These are phyloP conservation scores for Myopa testacea DNA, from an alignment of 2,888 invertebrate genomes.

Conservation along the genomic window DNA sequence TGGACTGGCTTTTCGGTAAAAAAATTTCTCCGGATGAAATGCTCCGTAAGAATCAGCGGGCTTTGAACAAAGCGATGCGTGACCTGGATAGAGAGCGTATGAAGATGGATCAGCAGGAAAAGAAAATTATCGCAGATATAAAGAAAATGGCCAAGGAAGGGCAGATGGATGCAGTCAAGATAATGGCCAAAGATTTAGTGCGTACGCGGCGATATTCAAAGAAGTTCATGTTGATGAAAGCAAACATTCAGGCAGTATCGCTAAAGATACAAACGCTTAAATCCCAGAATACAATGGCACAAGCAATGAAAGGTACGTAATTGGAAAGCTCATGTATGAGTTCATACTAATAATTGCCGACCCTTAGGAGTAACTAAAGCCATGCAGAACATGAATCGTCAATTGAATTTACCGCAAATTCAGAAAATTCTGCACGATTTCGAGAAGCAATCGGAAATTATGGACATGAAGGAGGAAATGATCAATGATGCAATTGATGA, in stretches of 20 bases:
- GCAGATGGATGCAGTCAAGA: slow-evolving; percentile 99
- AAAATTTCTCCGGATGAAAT: slow-evolving; percentile 97
- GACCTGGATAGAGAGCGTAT: slow-evolving; percentile 94
- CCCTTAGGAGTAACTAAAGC: slow-evolving; percentile 87
- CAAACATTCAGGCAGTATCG: slow-evolving; percentile 98
- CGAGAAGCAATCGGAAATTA: slow-evolving; percentile 99
- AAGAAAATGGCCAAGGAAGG: slow-evolving; percentile 99
- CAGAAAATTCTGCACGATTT: slow-evolving; percentile 97
- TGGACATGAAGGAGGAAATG: slow-evolving; percentile 99
- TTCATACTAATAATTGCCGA: not conserved
- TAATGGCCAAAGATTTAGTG: slow-evolving; percentile 99
- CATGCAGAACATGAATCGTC: slow-evolving; percentile 98
- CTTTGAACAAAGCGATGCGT: slow-evolving; percentile 97
- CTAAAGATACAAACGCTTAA: slow-evolving; percentile 97
- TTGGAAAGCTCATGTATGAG: not conserved
- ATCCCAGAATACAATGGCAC: slow-evolving; percentile 99
- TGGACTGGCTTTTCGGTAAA: slow-evolving; percentile 98
- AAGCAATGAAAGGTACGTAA: slow-evolving; percentile 90
- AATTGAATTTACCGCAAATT: slow-evolving; percentile 97
- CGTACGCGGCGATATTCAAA: slow-evolving; percentile 94
- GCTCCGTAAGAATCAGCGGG: slow-evolving; percentile 97
- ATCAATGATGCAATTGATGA: slow-evolving; percentile 99
- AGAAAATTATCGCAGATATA: slow-evolving; percentile 97
- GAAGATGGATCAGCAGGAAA: slow-evolving; percentile 99
- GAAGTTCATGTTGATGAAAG: slow-evolving; percentile 99